phyloP scores from a whole-genome alignment of 2,888 invertebrate species.

The Apodemia mormo region DNA sequence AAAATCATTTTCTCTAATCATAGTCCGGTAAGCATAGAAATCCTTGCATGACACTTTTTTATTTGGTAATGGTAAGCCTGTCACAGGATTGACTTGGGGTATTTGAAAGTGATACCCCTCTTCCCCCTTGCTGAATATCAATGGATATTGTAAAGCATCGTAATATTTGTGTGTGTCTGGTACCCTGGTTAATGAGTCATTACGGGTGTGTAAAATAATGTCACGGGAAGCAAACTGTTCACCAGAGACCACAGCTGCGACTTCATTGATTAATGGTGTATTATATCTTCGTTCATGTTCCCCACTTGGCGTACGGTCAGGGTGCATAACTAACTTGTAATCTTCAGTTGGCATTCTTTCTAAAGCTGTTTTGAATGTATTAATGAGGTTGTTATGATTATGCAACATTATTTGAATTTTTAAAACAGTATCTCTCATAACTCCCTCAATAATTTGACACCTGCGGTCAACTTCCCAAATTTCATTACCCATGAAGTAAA shows the following conservation, averaged over 20 bases:
- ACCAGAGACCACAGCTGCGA: slow-evolving; percentile 42
- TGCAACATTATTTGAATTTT: slow-evolving; percentile 44
- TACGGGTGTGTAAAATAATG: slow-evolving; percentile 42
- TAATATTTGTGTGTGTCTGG: slow-evolving; percentile 47
- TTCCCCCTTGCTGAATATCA: slow-evolving; percentile 48
- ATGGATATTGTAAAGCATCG: slow-evolving; percentile 53
- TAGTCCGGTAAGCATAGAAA: slow-evolving; percentile 31
- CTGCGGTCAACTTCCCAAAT: slow-evolving; percentile 37
- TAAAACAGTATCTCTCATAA: slow-evolving; percentile 39
- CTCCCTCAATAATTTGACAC: slow-evolving; percentile 39
- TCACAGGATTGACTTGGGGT: slow-evolving; percentile 37
- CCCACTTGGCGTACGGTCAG: slow-evolving; percentile 43
- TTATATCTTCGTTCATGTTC: slow-evolving; percentile 46
- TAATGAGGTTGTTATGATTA: slow-evolving; percentile 40
- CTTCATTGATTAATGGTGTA: slow-evolving; percentile 41
- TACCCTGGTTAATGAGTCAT: slow-evolving; percentile 41
- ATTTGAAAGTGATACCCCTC: slow-evolving; percentile 45
- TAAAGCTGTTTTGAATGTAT: slow-evolving; percentile 33
- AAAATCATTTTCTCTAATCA: slow-evolving; percentile 27
- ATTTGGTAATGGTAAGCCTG: slow-evolving; percentile 29
- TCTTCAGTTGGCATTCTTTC: too few relatives aligned
- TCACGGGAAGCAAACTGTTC: slow-evolving; percentile 34
- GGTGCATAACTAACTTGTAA: slow-evolving; percentile 38
- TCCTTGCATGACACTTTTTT: slow-evolving; percentile 44
- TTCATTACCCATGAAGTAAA: slow-evolving; percentile 47